phyloP scores from a whole-genome alignment of 2,797 vertebrate species.

The Miopithecus talapoin region DNA sequence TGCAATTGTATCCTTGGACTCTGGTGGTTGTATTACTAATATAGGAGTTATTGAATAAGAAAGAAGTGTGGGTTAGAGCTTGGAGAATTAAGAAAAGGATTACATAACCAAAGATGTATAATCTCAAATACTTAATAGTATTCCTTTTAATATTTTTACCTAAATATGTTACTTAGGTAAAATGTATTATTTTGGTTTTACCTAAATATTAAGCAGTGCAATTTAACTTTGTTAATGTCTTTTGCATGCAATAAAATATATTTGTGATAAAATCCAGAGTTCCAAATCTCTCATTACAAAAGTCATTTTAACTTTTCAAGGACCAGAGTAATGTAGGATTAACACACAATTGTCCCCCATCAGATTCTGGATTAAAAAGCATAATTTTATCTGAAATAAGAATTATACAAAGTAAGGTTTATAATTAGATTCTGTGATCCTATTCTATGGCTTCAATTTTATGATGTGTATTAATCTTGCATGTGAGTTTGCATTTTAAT shows the following conservation, averaged over 20 bases:
- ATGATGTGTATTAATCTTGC: background rate
- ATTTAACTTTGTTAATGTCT: background rate
- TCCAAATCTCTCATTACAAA: background rate
- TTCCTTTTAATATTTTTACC: background rate
- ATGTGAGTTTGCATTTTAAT: background rate
- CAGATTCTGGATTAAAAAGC: background rate
- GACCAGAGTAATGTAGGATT: background rate
- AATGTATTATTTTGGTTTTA: background rate
- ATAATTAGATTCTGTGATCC: background rate
- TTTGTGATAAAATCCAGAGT: background rate
- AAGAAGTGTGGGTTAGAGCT: background rate
- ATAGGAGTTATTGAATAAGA: background rate
- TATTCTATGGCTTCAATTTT: constrained; percentile 1
- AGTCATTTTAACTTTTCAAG: background rate
- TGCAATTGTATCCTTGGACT: background rate
- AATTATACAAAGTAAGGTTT: background rate
- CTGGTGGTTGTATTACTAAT: background rate
- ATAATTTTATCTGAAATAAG: constrained; percentile 14
- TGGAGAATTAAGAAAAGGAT: background rate
- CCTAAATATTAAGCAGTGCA: background rate
- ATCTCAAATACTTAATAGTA: background rate
- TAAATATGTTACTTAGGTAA: too few relatives aligned
- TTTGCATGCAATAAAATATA: background rate
- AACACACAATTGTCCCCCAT: background rate
- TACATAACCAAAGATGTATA: background rate